Percentiles rank a stretch among this genome's conserved stretches.
phyloP scores from a whole-genome alignment of 2,113 vertebrate species.

The Ailuropoda melanoleuca region DNA sequence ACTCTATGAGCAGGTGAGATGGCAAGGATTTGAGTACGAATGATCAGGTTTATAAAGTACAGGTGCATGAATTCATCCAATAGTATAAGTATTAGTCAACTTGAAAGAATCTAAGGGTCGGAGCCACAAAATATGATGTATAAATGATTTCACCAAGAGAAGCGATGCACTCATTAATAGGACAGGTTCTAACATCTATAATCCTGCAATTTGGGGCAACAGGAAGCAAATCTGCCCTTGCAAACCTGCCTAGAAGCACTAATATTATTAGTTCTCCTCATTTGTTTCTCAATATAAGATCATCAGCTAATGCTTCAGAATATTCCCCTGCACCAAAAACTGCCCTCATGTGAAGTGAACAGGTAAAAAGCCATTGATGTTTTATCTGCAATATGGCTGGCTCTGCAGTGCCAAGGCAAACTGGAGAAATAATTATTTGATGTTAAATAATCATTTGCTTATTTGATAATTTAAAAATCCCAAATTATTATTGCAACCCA shows the following conservation, averaged over 20 bases:
- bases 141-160: slow-evolving; percentile 4
- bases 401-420: slow-evolving; percentile 15
- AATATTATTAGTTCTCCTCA: neutral
- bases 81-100: slow-evolving; percentile 46
- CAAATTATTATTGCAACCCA: slow-evolving; percentile 3
- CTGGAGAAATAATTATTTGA: slow-evolving; percentile 21
- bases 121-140: slow-evolving; percentile 16
- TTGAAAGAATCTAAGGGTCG: slow-evolving; percentile 57
- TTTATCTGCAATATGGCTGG: neutral
- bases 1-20: slow-evolving; percentile 23
- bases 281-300: neutral
- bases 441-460: slow-evolving; percentile 44
- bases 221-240: neutral
- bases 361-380: neutral
- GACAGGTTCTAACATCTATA: slow-evolving; percentile 1
- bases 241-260: slow-evolving; percentile 29
- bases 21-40: slow-evolving; percentile 32
- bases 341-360: neutral
- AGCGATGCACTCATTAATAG: neutral
- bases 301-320: neutral
- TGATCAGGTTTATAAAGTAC: slow-evolving; percentile 55
- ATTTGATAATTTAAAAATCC: slow-evolving; percentile 13
- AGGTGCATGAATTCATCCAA: neutral
- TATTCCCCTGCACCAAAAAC: neutral
- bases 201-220: slow-evolving; percentile 12